These are phyloP conservation scores for Leptestheria dahalacensis DNA, from an alignment of 1,140 invertebrate genomes.

Conservation along the genomic window DNA sequence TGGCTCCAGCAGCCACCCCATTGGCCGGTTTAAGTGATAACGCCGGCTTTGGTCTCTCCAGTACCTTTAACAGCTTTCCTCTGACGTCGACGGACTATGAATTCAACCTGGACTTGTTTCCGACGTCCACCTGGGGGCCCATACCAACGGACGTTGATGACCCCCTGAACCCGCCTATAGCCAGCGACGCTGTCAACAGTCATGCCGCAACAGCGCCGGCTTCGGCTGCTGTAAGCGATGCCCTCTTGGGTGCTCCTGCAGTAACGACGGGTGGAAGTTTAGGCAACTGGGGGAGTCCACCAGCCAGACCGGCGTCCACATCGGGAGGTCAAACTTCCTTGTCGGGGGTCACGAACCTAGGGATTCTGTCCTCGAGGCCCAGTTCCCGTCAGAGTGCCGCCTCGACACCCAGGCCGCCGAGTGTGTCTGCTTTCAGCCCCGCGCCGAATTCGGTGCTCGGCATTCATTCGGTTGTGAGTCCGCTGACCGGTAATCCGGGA, in stretches of 20 bases:
- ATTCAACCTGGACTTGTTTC: slow-evolving; percentile 41
- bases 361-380: slow-evolving; percentile 28
- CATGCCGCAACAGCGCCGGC: slow-evolving; percentile 1
- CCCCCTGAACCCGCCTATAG: not conserved
- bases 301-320: slow-evolving; percentile 4
- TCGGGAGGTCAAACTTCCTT: not conserved
- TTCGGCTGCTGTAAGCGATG: slow-evolving; percentile 1
- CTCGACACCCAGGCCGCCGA: slow-evolving; percentile 34
- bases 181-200: not conserved
- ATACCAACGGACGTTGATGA: slow-evolving; percentile 20
- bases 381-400: slow-evolving; percentile 40
- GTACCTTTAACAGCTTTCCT: slow-evolving; percentile 26
- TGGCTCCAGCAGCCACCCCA: slow-evolving; percentile 5
- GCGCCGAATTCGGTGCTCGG: slow-evolving; percentile 24
- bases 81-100: slow-evolving; percentile 27
- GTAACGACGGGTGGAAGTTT: not conserved
- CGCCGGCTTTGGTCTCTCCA: slow-evolving; percentile 11
- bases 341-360: not conserved
- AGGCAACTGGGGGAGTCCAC: slow-evolving; percentile 10
- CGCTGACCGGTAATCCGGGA: not conserved
- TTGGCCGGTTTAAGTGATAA: slow-evolving; percentile 3
- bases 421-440: slow-evolving; percentile 32
- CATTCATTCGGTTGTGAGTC: not conserved
- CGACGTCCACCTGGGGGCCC: slow-evolving; percentile 37
- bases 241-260: not conserved